These are phyloP conservation scores for Calypte anna DNA, from an alignment of 2,113 vertebrate species.

Conservation along the genomic window DNA sequence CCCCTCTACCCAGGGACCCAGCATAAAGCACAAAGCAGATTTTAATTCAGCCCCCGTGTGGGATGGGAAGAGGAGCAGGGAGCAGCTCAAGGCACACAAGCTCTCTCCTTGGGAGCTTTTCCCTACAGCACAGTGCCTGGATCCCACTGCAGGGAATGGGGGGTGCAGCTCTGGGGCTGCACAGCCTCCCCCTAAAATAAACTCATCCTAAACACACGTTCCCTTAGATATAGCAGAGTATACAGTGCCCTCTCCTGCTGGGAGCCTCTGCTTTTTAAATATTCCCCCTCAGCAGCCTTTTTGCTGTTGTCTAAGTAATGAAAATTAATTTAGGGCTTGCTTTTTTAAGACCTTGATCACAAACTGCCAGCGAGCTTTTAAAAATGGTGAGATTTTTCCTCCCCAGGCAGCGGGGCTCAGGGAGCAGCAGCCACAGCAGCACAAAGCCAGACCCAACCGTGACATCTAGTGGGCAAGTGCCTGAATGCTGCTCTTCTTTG, in stretches of 20 bases:
- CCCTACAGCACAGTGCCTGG: fast-evolving
- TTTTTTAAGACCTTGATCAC: neutral
- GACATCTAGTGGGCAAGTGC: neutral
- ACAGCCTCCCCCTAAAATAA: neutral
- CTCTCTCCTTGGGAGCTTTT: neutral
- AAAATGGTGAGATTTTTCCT: fast-evolving
- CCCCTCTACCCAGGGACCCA: neutral
- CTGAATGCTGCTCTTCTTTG: neutral
- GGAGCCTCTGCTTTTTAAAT: neutral
- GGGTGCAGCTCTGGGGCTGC: fast-evolving
- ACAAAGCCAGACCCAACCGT: neutral
- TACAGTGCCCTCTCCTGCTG: conserved; percentile 39
- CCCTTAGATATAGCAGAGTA: neutral
- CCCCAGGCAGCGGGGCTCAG: fast-evolving
- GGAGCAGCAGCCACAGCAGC: neutral
- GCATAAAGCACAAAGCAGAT: fast-evolving
- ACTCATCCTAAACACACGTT: fast-evolving
- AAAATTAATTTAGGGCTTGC: neutral
- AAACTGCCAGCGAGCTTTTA: neutral
- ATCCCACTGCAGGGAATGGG: fast-evolving
- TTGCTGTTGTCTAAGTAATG: neutral
- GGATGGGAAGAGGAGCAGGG: neutral
- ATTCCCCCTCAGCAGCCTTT: neutral
- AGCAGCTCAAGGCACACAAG: neutral
- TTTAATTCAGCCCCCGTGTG: fast-evolving